Percentiles rank a stretch among this genome's conserved stretches.
Evolutionary conservation across 2,888 invertebrate species (phyloP).

Genomic region (Drosophila peninsularis): DNA sequence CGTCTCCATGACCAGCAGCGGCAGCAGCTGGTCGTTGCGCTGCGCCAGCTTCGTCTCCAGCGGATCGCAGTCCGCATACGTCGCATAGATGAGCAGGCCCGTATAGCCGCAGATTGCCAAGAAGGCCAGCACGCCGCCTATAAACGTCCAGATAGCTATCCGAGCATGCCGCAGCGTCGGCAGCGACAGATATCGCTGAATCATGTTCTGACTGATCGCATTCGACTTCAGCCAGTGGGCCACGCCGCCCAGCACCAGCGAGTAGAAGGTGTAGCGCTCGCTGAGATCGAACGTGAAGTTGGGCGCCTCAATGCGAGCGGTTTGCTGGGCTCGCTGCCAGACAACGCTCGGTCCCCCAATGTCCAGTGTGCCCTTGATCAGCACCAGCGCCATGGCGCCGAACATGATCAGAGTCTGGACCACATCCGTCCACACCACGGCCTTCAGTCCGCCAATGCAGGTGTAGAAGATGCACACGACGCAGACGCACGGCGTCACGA

Average conservation of each 20-base stretch:
- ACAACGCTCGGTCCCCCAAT: slow-evolving; percentile 88
- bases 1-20: slow-evolving; percentile 94
- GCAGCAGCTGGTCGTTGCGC: slow-evolving; percentile 92
- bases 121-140: slow-evolving; percentile 90
- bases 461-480: slow-evolving; percentile 92
- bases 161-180: slow-evolving; percentile 87
- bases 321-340: slow-evolving; percentile 86
- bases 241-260: slow-evolving; percentile 89
- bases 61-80: slow-evolving; percentile 94
- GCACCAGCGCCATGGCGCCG: slow-evolving; percentile 88
- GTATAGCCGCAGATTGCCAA: slow-evolving; percentile 92
- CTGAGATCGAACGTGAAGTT: slow-evolving; percentile 88
- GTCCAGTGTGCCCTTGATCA: slow-evolving; percentile 87
- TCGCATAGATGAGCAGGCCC: slow-evolving; percentile 94
- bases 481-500: slow-evolving; percentile 90
- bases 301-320: slow-evolving; percentile 87
- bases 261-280: slow-evolving; percentile 90
- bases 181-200: slow-evolving; percentile 90
- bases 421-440: slow-evolving; percentile 90
- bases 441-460: slow-evolving; percentile 89
- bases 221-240: slow-evolving; percentile 90
- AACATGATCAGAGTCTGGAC: slow-evolving; percentile 89
- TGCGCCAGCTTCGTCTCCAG: slow-evolving; percentile 89
- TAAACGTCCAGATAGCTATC: slow-evolving; percentile 88
- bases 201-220: slow-evolving; percentile 92